Evolutionary conservation across 2,888 invertebrate genomes (phyloP), one percentile per base, ranked within the genome.

Genomic region (Platycnemis pennipes): DNA sequence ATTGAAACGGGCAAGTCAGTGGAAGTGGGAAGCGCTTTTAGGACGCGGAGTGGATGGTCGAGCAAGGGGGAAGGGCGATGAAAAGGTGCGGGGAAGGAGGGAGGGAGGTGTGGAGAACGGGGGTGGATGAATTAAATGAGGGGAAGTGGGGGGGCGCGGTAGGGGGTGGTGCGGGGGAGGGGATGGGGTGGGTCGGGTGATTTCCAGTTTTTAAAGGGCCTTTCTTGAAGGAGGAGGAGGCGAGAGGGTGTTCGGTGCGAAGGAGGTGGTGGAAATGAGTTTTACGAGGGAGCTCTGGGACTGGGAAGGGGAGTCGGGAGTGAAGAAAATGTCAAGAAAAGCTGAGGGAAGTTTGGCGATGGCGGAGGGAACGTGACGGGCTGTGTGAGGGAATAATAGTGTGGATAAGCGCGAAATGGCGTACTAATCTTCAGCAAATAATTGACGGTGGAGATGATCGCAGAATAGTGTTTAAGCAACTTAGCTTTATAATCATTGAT

Each of bases 1-100:
- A 77, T 11, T n/a, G 77, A 77, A 77, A 37, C n/a, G 77, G 77
- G n/a, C 77, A n/a, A 77, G 77, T n/a, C n/a, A n/a, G 77, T n/a
- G 77, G 37, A 13, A 37, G 77, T n/a, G 77, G 11, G n/a, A 37
- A 26, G 77, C 77, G 77, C 77, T 26, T 26, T 77, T 31, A 77
- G 42, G 42, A 86, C 37, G 42, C 19, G 44, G 87, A 87, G 19
- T 16, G 44, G 44, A 44, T 37, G 11, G n/a, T n/a, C n/a, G n/a
- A n/a, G n/a, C n/a, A n/a, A n/a, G n/a, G n/a, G n/a, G n/a, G n/a
- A n/a, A n/a, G n/a, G n/a, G n/a, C n/a, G n/a, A n/a, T n/a, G n/a
- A n/a, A n/a, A n/a, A n/a, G n/a, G n/a, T n/a, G n/a, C n/a, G n/a
- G n/a, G n/a, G n/a, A n/a, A n/a, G 44, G 3, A 45, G n/a, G 11